phyloP scores from a whole-genome alignment of 1,140 invertebrate species.

The Solen grandis region DNA sequence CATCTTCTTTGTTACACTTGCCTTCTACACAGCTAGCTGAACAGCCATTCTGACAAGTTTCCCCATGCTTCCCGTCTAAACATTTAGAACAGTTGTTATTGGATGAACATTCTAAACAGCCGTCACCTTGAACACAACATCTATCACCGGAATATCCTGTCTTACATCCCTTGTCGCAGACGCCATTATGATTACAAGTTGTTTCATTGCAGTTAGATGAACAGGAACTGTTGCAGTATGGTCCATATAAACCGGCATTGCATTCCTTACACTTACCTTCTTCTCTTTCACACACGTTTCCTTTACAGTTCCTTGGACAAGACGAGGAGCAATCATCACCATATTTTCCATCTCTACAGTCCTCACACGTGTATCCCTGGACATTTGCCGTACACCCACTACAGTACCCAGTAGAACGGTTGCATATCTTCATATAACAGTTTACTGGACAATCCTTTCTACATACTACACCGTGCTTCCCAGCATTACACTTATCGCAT shows the following conservation, averaged over 20 bases:
- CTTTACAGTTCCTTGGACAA: neutral
- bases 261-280: neutral
- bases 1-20: no score
- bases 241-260: neutral
- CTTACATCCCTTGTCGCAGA: no score
- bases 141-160: no score
- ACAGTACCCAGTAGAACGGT: neutral
- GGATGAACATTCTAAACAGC: no score
- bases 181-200: no score
- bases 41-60: no score
- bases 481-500: neutral
- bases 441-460: neutral
- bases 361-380: neutral
- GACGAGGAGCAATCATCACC: neutral
- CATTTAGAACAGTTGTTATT: no score
- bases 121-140: no score
- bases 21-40: no score
- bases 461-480: neutral
- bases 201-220: no score
- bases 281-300: neutral
- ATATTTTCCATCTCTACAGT: neutral
- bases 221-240: no score
- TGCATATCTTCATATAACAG: neutral
- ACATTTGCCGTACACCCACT: neutral
- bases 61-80: no score